A percentile compares a stretch with the other conserved stretches of the same genome.
These are phyloP conservation scores for Oreotrochilus melanogaster DNA, from an alignment of 2,113 vertebrate genomes.

Conservation along the genomic window DNA sequence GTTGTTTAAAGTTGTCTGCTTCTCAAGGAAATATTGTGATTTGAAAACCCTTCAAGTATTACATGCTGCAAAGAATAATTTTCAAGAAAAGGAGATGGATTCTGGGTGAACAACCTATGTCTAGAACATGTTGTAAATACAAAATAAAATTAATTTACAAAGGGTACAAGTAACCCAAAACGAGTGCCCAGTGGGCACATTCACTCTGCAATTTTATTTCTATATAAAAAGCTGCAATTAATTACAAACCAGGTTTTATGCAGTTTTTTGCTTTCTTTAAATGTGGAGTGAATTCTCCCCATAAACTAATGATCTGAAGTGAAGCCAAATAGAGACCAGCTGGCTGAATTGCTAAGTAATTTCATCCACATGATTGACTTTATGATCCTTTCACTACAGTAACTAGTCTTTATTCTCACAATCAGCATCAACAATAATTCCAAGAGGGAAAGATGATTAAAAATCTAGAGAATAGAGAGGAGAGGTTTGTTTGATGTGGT, in stretches of 20 bases:
- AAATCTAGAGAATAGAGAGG: constrained; percentile 80
- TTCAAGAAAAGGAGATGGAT: neutral
- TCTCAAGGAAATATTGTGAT: constrained; percentile 45
- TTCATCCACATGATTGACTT: constrained; percentile 97
- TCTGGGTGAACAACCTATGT: neutral
- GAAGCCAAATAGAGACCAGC: constrained; percentile 86
- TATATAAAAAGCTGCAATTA: constrained; percentile 80
- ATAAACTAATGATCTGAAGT: constrained; percentile 85
- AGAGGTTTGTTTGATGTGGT: constrained; percentile 78
- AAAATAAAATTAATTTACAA: constrained; percentile 49
- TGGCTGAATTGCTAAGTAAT: constrained; percentile 93
- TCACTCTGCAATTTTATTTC: constrained; percentile 69
- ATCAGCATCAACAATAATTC: constrained; percentile 85
- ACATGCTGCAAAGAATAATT: neutral
- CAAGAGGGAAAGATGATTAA: constrained; percentile 85
- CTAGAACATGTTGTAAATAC: constrained; percentile 25
- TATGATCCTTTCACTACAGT: constrained; percentile 90
- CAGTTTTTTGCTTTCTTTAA: constrained; percentile 78
- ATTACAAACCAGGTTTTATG: constrained; percentile 81
- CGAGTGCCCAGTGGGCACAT: constrained; percentile 20
- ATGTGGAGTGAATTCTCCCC: constrained; percentile 80
- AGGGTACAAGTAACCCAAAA: constrained; percentile 52
- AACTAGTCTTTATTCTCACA: constrained; percentile 95
- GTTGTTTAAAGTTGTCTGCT: constrained; percentile 35
- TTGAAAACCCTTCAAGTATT: constrained; percentile 47